Percentiles rank a stretch among this genome's conserved stretches.
Conservation (phyloP, 2,888 invertebrate genomes). For the Spodoptera picta region DNA sequence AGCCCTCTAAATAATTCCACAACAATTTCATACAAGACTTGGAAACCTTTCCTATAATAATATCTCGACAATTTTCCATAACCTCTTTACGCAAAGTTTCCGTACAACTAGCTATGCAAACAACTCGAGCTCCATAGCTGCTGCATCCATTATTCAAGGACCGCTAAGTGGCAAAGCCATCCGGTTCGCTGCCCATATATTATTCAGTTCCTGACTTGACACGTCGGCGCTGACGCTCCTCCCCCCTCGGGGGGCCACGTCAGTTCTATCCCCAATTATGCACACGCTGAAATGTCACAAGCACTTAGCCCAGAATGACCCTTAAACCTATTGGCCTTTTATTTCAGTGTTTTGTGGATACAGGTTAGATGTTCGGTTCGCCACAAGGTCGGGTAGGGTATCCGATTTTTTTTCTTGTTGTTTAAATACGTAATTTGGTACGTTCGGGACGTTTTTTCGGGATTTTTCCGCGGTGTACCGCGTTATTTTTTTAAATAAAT, state of each 20-base stretch:
- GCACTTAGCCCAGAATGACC: constrained; percentile 83
- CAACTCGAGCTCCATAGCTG: constrained; percentile 59
- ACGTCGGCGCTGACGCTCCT: constrained; percentile 81
- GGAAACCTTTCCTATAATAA: no score
- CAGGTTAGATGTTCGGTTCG: constrained; percentile 68
- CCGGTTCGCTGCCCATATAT: constrained; percentile 82
- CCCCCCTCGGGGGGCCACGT: constrained; percentile 65
- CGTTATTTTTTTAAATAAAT: not conserved
- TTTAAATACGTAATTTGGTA: constrained; percentile 44
- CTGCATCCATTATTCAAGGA: constrained; percentile 82
- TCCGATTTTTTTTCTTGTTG: constrained; percentile 47
- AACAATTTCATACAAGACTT: no score
- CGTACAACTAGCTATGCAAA: constrained; percentile 51
- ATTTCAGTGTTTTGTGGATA: constrained; percentile 74
- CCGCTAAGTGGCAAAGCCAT: constrained; percentile 86
- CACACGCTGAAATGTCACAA: constrained; percentile 83
- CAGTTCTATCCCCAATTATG: constrained; percentile 86
- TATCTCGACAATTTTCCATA: constrained; percentile 6
- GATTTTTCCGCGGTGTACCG: not conserved
- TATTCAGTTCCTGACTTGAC: constrained; percentile 85
- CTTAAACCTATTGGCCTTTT: constrained; percentile 87
- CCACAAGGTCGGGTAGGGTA: constrained; percentile 56
- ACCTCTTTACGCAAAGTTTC: not conserved
- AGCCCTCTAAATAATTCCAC: no score
- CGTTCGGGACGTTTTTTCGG: constrained; percentile 1